Base-by-base conservation (phyloP, 2,888 invertebrate genomes). In the Cordilura impudica region DNA sequence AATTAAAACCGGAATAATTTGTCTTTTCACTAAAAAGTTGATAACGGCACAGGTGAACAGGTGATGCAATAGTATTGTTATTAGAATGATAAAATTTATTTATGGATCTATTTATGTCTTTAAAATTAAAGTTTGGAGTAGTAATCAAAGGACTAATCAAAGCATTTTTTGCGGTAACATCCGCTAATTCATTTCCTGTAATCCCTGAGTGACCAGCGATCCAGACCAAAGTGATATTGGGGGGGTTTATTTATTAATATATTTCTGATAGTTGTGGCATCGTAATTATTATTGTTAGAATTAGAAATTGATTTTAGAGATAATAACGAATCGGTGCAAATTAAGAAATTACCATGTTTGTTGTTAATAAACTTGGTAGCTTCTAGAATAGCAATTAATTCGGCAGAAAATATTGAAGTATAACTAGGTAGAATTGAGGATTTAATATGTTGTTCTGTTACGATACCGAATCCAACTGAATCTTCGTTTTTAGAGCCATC, bases 121-220 rank as follows among this genome's bases (percentile, higher is more conserved):
- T 23, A n/a, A 6, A 23, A n/a, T 23, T 12, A 4, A 3, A 26
- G 7, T 51, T 51, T 26, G 10, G 14, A 5, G 47, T 47, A 6
- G 47, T 18, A 18, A 47, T 19, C 18, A 47, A 2, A 26, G 51
- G 51, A 4, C 51, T 51, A 1, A 51, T n/a, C 2, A 51, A 14
- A 4, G 51, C 23, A 26, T 51, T 26, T 26, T 61, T 61, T 16
- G 61, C 61, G 10, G 61, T 10, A 16, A 2, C 3, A 10, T 61
- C 61, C 6, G 18, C 61, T 8, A 61, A 29, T 29, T 61, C 47
- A 29, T 61, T 61, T 1, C 61, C 61, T 3, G 43, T 14, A 10
- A 61, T 61, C 1, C 16, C 61, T 10, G 23, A 16, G 29, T 61
- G 61, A 2, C 61, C 29, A 10, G 61, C n/a, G n/a, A n/a, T n/a